phyloP scores from a whole-genome alignment of 2,113 vertebrate genomes.

The Ariopsis seemanni region DNA sequence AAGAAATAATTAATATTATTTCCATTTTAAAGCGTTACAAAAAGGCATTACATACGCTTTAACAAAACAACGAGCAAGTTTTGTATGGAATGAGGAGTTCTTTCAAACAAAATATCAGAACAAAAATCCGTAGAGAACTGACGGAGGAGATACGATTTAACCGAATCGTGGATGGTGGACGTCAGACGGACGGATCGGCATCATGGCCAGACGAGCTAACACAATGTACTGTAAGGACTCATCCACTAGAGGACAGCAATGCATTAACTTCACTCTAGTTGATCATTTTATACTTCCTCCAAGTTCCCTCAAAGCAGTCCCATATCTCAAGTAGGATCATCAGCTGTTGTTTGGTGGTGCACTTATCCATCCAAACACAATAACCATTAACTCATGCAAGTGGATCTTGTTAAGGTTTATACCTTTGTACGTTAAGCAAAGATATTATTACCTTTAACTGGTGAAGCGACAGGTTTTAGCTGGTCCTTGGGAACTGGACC shows the following conservation, averaged over 20 bases:
- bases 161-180: no score
- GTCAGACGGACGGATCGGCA: no score
- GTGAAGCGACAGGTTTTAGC: conserved; percentile 49
- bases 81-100: no score
- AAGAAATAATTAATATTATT: no score
- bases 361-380: not conserved
- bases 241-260: conserved; percentile 57
- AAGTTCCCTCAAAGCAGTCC: not conserved
- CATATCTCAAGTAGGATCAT: not conserved
- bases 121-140: no score
- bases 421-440: not conserved
- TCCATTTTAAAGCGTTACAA: no score
- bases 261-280: not conserved
- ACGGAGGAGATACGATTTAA: no score
- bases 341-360: not conserved
- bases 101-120: no score
- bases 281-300: no score
- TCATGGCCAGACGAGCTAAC: no score
- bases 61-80: no score
- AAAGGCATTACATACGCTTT: no score
- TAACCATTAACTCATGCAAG: not conserved
- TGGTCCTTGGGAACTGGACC: conserved; percentile 60
- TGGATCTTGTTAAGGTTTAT: not conserved
- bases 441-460: conserved; percentile 71
- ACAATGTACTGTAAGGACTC: not conserved